These are phyloP conservation scores for Sinocyclocheilus maitianheensis DNA, from an alignment of 2,113 vertebrate genomes.

Conservation along the genomic window DNA sequence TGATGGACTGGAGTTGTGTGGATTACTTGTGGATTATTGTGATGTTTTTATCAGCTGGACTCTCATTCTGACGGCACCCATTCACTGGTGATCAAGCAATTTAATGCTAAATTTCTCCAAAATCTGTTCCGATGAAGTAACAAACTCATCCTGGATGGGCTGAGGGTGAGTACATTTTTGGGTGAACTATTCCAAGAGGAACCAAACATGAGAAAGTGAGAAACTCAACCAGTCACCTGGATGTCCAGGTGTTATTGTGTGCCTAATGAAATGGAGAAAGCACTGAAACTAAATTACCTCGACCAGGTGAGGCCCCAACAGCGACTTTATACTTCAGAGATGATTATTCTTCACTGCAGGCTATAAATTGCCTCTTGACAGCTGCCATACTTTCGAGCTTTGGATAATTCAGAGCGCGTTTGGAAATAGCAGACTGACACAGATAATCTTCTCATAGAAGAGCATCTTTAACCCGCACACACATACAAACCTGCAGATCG, in stretches of 20 bases:
- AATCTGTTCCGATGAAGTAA: too few relatives aligned
- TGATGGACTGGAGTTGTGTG: too few relatives aligned
- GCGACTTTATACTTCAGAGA: slow-evolving; percentile 21
- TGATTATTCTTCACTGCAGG: slow-evolving; percentile 15
- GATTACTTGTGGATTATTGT: too few relatives aligned
- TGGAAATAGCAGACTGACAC: slow-evolving; percentile 58
- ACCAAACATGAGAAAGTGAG: background rate
- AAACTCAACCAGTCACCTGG: background rate
- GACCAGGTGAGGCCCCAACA: background rate
- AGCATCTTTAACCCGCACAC: slow-evolving; percentile 52
- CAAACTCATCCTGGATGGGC: too few relatives aligned
- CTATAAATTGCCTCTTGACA: slow-evolving; percentile 32
- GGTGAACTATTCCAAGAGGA: background rate
- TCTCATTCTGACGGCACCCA: too few relatives aligned
- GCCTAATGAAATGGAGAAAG: slow-evolving; percentile 16
- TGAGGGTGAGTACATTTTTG: too few relatives aligned
- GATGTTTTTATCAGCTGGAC: too few relatives aligned
- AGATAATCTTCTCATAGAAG: slow-evolving; percentile 67
- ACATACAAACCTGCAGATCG: slow-evolving; percentile 50
- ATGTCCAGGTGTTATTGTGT: slow-evolving; percentile 6
- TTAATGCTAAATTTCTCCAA: too few relatives aligned
- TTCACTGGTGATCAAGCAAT: too few relatives aligned
- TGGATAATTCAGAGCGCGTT: slow-evolving; percentile 48
- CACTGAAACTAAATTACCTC: slow-evolving; percentile 13
- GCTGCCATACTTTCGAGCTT: slow-evolving; percentile 18